These are phyloP conservation scores for Gryon sp. DNA, from an alignment of 1,140 invertebrate genomes.

Conservation along the genomic window DNA sequence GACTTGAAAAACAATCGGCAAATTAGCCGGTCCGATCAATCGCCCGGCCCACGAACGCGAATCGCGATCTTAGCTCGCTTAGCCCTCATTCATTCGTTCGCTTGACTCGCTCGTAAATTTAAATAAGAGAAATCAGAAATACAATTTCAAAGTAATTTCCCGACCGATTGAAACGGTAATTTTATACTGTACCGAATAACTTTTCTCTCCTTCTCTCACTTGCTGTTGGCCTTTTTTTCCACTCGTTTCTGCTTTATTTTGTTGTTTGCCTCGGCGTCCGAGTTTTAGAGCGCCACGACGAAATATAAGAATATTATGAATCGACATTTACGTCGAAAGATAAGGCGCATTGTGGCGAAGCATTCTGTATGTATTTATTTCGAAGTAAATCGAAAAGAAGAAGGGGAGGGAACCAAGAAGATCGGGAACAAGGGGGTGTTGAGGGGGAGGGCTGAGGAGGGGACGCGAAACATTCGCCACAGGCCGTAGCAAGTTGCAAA, in stretches of 20 bases:
- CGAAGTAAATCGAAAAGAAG: slow-evolving; percentile 58
- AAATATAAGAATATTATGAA: slow-evolving; percentile 50
- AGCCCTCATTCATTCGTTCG: too few species aligned
- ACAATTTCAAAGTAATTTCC: slow-evolving; percentile 51
- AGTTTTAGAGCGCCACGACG: slow-evolving; percentile 25
- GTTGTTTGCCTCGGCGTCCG: slow-evolving; percentile 18
- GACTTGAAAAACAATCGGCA: slow-evolving; percentile 25
- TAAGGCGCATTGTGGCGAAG: slow-evolving; percentile 50
- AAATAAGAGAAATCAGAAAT: slow-evolving; percentile 47
- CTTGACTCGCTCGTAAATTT: slow-evolving; percentile 35
- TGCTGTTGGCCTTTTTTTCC: slow-evolving; percentile 9
- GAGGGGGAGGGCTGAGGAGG: too few species aligned
- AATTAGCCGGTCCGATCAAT: slow-evolving; percentile 29
- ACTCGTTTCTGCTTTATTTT: slow-evolving; percentile 6
- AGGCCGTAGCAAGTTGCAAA: slow-evolving; percentile 66
- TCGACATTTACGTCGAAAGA: slow-evolving; percentile 57
- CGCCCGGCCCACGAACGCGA: slow-evolving; percentile 2
- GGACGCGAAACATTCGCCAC: slow-evolving; percentile 51
- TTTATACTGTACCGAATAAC: slow-evolving; percentile 35
- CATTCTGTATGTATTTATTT: slow-evolving; percentile 64
- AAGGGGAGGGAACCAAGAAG: too few species aligned
- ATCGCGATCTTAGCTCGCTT: too few species aligned
- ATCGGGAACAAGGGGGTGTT: too few species aligned
- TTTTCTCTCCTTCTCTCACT: background rate
- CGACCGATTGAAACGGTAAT: slow-evolving; percentile 51